These are phyloP conservation scores for Helicoverpa armigera DNA, from an alignment of 1,140 invertebrate genomes.

Conservation along the genomic window DNA sequence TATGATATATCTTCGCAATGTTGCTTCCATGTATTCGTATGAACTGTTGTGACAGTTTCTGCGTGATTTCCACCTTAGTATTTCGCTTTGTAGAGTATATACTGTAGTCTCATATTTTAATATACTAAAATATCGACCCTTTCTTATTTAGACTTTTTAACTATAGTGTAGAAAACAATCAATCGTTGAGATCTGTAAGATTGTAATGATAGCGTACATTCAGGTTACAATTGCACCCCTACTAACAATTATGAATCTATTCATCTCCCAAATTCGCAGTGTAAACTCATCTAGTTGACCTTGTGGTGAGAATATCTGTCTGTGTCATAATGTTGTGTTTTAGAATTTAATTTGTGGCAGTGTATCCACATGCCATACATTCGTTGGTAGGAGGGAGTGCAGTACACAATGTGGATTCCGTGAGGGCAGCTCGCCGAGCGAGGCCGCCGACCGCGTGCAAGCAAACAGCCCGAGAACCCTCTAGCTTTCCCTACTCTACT, in stretches of 20 bases:
- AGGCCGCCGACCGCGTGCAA: conserved; percentile 31
- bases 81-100: too few relatives aligned
- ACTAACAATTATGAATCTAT: too few relatives aligned
- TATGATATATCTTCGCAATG: background rate
- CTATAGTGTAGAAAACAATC: too few relatives aligned
- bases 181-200: too few relatives aligned
- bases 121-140: too few relatives aligned
- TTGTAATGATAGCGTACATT: too few relatives aligned
- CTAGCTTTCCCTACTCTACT: conserved; percentile 55
- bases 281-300: background rate
- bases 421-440: conserved; percentile 32
- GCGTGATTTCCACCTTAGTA: background rate
- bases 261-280: too few relatives aligned
- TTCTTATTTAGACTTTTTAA: too few relatives aligned
- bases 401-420: conserved; percentile 41
- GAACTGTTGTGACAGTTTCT: background rate
- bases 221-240: too few relatives aligned
- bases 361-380: conserved; percentile 23
- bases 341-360: conserved; percentile 16
- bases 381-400: conserved; percentile 38
- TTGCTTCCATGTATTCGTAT: background rate
- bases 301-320: background rate
- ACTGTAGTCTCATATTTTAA: too few relatives aligned
- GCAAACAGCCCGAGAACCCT: conserved; percentile 55
- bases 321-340: conserved; percentile 2